Percentiles rank a stretch among this genome's conserved stretches.
phyloP scores from a whole-genome alignment of 2,888 invertebrate genomes.

The Andrena haemorrhoa region DNA sequence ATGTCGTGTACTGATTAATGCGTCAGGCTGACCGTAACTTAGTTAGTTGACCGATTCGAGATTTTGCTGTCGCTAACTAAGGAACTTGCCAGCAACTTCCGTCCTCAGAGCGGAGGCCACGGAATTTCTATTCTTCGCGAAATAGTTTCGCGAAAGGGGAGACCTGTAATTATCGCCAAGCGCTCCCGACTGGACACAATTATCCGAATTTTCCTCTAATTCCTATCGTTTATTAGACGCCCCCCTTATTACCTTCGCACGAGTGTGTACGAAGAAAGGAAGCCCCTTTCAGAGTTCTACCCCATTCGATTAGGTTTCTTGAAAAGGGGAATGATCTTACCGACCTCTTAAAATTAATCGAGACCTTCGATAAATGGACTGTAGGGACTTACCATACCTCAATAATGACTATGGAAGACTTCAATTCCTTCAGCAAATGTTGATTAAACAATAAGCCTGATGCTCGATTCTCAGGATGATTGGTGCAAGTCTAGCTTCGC shows the following conservation, averaged over 20 bases:
- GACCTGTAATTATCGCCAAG: slow-evolving; percentile 39
- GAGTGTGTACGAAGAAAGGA: not conserved
- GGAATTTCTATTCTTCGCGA: slow-evolving; percentile 48
- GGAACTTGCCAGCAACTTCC: slow-evolving; percentile 27
- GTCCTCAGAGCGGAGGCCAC: not conserved
- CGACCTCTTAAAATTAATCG: too few species aligned
- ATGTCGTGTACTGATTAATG: slow-evolving; percentile 47
- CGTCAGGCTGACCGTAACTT: slow-evolving; percentile 40
- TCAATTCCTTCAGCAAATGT: too few species aligned
- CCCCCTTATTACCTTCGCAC: not conserved
- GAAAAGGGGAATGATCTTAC: too few species aligned
- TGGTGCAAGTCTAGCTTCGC: too few species aligned
- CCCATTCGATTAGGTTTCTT: too few species aligned
- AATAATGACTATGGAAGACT: too few species aligned
- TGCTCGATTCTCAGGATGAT: too few species aligned
- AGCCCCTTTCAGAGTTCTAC: not conserved
- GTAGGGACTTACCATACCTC: too few species aligned
- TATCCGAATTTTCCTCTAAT: not conserved
- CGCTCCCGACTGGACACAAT: slow-evolving; percentile 1
- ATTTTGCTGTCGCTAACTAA: slow-evolving; percentile 34
- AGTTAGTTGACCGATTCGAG: slow-evolving; percentile 46
- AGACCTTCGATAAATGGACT: too few species aligned
- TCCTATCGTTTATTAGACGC: not conserved
- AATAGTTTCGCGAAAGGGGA: slow-evolving; percentile 31
- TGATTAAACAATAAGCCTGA: too few species aligned